These are phyloP conservation scores for Ictidomys tridecemlineatus DNA, from an alignment of 2,113 vertebrate genomes.

Conservation along the genomic window DNA sequence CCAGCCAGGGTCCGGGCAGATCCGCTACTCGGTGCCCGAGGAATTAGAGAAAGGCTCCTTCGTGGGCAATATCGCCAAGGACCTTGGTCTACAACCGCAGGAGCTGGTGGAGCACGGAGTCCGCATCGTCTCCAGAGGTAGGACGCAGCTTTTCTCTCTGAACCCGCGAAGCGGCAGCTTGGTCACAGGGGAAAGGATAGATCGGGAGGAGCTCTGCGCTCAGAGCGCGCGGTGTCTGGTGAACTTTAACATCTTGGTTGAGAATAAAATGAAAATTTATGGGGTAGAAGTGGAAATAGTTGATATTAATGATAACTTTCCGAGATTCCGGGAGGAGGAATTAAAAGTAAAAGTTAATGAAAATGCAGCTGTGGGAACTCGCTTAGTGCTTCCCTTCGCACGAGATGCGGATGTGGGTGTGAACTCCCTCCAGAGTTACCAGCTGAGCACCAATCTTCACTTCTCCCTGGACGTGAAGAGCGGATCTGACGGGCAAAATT, in stretches of 20 bases:
- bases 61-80: slow-evolving; percentile 86
- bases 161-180: slow-evolving; percentile 82
- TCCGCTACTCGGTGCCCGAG: slow-evolving; percentile 86
- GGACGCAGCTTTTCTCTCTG: slow-evolving; percentile 82
- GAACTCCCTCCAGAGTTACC: slow-evolving; percentile 89
- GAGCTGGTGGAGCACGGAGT: slow-evolving; percentile 81
- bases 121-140: slow-evolving; percentile 84
- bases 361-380: slow-evolving; percentile 85
- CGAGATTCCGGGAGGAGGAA: slow-evolving; percentile 89
- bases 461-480: slow-evolving; percentile 89
- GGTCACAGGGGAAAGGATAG: slow-evolving; percentile 83
- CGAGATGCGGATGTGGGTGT: slow-evolving; percentile 90
- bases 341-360: slow-evolving; percentile 90
- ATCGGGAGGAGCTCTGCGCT: slow-evolving; percentile 84
- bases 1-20: slow-evolving; percentile 70
- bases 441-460: slow-evolving; percentile 87
- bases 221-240: slow-evolving; percentile 83
- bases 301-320: slow-evolving; percentile 93
- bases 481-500: slow-evolving; percentile 85
- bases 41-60: slow-evolving; percentile 86
- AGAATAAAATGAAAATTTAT: slow-evolving; percentile 86
- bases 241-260: slow-evolving; percentile 86
- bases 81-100: slow-evolving; percentile 82
- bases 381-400: slow-evolving; percentile 89
- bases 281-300: slow-evolving; percentile 89